Evolutionary conservation across 1,140 invertebrate species (phyloP), one percentile per base, ranked within the genome.

Genomic region (Eubasilissa regina): DNA sequence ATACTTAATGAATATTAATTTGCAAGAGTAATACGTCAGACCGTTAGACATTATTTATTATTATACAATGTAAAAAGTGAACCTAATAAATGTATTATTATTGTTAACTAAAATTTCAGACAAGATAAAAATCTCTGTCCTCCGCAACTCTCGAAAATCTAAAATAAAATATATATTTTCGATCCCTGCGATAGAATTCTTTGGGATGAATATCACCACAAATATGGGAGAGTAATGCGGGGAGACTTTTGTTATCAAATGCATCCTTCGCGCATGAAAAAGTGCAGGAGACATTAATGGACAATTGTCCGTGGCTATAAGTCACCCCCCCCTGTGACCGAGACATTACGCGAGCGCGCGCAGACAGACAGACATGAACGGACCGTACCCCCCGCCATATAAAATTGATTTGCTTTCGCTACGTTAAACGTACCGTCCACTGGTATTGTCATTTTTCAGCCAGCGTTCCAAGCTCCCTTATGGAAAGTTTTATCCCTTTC

Each of bases 361-460:
- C 15, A 8, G 55, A 56, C 53, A 56, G 17, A 56, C n/a, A 15
- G 53, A 56, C 53, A 56, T n/a, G 25, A 17, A 17, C 25, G 58
- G 19, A 68, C 21, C 64, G n/a, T 70, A 70, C 17, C 47, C 66
- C 47, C 66, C 7, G 17, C 44, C 43, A 70, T 47, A 72, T 74
- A 58, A 78, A 78, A 78, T 78, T 78, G 77, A 73, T 55, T 58
- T 78, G 48, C 35, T 74, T 72, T 53, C 68, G 43, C 53, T 73
- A 78, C 77, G 68, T 64, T 74, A 58, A 48, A 62, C 44, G 51
- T 62, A n/a, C 25, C 53, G 48, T 55, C 45, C 35, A 35, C 25
- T 35, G 47, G 17, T 13, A 51, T 56, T 47, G 25, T 64, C 64
- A 53, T 56, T 78, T 70, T 75, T 75, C 73, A 45, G 73, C 15